A percentile compares a stretch with the other conserved stretches of the same genome.
phyloP scores from a whole-genome alignment of 2,888 invertebrate species.

The Conops quadrifasciatus region DNA sequence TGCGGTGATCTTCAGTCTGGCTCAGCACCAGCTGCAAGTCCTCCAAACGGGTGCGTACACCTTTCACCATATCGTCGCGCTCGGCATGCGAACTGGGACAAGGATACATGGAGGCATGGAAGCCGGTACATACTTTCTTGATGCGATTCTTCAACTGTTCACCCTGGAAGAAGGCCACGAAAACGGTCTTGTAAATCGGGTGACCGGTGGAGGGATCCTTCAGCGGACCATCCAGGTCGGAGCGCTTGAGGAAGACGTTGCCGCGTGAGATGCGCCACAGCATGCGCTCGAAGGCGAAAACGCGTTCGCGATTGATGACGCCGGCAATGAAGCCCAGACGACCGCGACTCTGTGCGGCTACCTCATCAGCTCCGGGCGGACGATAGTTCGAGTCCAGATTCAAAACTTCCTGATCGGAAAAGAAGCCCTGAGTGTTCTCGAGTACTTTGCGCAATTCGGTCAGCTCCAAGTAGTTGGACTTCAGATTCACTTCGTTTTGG shows the following conservation, averaged over 20 bases:
- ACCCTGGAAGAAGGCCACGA: constrained; percentile 85
- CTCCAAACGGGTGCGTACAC: constrained; percentile 84
- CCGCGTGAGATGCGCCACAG: constrained; percentile 89
- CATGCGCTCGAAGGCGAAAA: constrained; percentile 88
- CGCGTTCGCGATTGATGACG: constrained; percentile 82
- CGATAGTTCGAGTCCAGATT: constrained; percentile 73
- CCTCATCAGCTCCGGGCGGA: constrained; percentile 69
- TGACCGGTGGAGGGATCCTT: constrained; percentile 79
- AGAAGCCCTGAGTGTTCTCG: constrained; percentile 82
- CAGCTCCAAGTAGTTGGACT: constrained; percentile 91
- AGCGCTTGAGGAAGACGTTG: constrained; percentile 84
- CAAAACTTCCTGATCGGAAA: constrained; percentile 64
- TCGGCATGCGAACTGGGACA: constrained; percentile 85
- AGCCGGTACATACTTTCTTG: constrained; percentile 89
- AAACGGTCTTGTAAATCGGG: constrained; percentile 83
- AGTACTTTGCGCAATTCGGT: constrained; percentile 93
- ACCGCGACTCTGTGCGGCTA: constrained; percentile 62
- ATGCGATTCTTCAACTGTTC: constrained; percentile 86
- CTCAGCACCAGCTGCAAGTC: constrained; percentile 82
- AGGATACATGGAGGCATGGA: constrained; percentile 86
- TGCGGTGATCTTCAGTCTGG: constrained; percentile 87
- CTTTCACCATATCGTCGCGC: constrained; percentile 84
- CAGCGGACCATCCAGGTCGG: constrained; percentile 78
- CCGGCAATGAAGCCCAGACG: constrained; percentile 81
- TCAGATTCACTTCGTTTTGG: constrained; percentile 92